Base-by-base conservation (phyloP, 2,888 invertebrate genomes). In the Acanthococcus lagerstroemiae region DNA sequence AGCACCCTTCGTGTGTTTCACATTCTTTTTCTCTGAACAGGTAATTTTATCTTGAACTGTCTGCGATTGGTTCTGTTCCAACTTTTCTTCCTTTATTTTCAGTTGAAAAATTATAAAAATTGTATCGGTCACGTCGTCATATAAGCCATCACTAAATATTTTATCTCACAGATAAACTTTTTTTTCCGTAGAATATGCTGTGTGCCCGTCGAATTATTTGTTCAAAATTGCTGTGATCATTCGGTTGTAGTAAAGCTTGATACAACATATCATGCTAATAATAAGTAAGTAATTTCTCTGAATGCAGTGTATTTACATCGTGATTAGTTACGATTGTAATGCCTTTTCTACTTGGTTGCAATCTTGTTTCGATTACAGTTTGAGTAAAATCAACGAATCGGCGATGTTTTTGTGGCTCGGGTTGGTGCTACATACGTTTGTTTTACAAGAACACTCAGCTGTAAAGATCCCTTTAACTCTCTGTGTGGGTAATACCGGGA, bases 201-300 rank as follows among this genome's bases (percentile, higher is more conserved):
- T 69, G 80, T 88, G 69, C 86, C 86, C 22, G 82, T 88, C 2
- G 81, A 80, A 66, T 77, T 88, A 70, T 79, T 83, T 68, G 75
- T 87, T 70, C 85, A 86, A 67, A 87, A 86, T 74, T 83, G 85
- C 74, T 81, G 83, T 65, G 79, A 80, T 66, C 77, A 80, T 60
- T 76, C 78, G 12, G 78, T 86, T 19, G 77, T 80, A 68, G 82
- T 85, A 24, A 83, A 80, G 73, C 78, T 86, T 66, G 81, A 83
- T 71, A 82, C 84, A 72, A 66, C 66, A 30, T 48, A 66, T 50
- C 55, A 57, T 15, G 50, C 63, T 12, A 22, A 27, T 17, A 52
- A 50, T 24, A 63, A 52, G 63, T 63, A 27, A 37, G 30, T 26
- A 27, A 26, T n/a, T 57, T 37, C 12, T 27, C 9, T 55, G 17